These are phyloP conservation scores for Reinhardtius hippoglossoides DNA, from an alignment of 2,113 vertebrate genomes.

Conservation along the genomic window DNA sequence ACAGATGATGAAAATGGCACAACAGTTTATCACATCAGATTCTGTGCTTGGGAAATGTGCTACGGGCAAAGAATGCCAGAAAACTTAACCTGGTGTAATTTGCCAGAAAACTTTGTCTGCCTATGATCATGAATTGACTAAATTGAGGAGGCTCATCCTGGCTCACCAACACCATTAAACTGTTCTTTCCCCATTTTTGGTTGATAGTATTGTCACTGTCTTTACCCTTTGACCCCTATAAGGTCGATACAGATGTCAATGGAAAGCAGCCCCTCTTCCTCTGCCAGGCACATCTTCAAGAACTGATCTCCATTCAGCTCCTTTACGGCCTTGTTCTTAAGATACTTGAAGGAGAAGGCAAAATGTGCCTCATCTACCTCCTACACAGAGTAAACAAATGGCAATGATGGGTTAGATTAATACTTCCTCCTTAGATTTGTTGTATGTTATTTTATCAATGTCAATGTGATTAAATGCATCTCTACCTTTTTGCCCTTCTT, in stretches of 20 bases:
- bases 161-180: not conserved
- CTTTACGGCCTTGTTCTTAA: slow-evolving; percentile 98
- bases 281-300: slow-evolving; percentile 94
- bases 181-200: not conserved
- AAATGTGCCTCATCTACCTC: slow-evolving; percentile 97
- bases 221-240: slow-evolving; percentile 94
- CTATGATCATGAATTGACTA: not conserved
- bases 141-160: not conserved
- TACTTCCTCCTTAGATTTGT: accelerated
- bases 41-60: not conserved
- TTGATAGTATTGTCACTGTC: not conserved
- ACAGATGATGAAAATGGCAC: slow-evolving; percentile 19
- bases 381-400: slow-evolving; percentile 69
- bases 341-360: slow-evolving; percentile 97
- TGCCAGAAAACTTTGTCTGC: not conserved
- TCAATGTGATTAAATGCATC: not conserved
- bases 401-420: not conserved
- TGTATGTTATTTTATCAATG: not conserved
- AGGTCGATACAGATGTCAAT: slow-evolving; percentile 97
- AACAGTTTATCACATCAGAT: not conserved
- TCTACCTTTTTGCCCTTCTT: slow-evolving; percentile 98
- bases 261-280: slow-evolving; percentile 90
- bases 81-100: slow-evolving; percentile 4
- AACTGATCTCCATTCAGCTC: slow-evolving; percentile 97
- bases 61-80: too few relatives aligned